These are phyloP conservation scores for Troilus luridus DNA, from an alignment of 2,888 invertebrate species.

Conservation along the genomic window DNA sequence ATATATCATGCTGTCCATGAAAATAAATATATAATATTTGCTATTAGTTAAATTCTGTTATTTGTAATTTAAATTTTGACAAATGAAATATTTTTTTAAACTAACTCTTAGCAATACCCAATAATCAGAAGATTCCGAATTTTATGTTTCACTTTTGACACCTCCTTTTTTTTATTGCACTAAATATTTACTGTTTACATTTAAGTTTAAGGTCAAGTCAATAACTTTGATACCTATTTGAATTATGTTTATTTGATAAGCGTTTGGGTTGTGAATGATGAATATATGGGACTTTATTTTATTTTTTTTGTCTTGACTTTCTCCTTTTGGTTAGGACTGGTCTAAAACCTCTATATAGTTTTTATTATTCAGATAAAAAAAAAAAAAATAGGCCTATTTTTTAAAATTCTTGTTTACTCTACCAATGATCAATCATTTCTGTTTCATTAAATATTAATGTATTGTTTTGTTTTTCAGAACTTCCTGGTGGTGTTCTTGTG, in stretches of 20 bases:
- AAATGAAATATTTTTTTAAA: too few species aligned
- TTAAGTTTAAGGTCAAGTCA: too few species aligned
- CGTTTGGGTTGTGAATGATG: not conserved
- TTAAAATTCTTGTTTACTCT: not conserved
- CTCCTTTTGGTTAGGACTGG: not conserved
- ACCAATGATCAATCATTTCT: not conserved
- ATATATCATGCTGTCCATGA: too few species aligned
- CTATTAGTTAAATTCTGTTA: too few species aligned
- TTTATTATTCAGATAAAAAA: not conserved
- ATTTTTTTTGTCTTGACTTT: not conserved
- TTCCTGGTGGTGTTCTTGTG: slow-evolving; percentile 92
- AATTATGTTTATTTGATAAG: not conserved
- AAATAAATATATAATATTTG: too few species aligned
- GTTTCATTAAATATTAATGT: not conserved
- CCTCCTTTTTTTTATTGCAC: too few species aligned
- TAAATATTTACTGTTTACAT: too few species aligned
- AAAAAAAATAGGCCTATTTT: not conserved
- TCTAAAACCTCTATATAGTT: not conserved
- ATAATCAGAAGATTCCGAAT: too few species aligned
- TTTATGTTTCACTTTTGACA: too few species aligned
- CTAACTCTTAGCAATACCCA: too few species aligned
- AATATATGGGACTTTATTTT: not conserved
- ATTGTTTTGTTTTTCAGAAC: slow-evolving; percentile 71
- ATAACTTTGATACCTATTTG: too few species aligned
- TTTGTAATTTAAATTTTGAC: too few species aligned